Conservation (phyloP, 2,113 vertebrate genomes). For the Propithecus coquereli region DNA sequence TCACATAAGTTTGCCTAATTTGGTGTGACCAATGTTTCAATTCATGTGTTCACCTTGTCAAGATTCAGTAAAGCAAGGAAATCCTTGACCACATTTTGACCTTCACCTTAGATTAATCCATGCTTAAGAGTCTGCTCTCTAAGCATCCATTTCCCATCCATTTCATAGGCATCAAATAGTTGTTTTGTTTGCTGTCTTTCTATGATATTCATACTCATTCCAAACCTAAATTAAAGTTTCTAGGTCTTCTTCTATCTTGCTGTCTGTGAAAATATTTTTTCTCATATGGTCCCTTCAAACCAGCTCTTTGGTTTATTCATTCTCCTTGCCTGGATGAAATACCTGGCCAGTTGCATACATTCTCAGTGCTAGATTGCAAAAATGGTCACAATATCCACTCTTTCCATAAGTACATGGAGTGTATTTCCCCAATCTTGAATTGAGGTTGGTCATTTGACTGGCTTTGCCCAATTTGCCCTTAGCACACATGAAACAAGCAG, state of each 20-base stretch:
- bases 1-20: neutral
- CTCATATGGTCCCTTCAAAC: neutral
- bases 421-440: neutral
- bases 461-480: neutral
- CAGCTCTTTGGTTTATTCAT: neutral
- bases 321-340: neutral
- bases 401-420: neutral
- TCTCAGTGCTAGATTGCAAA: neutral
- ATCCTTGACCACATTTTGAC: neutral
- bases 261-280: neutral
- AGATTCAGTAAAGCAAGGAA: neutral
- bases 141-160: neutral
- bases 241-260: neutral
- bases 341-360: neutral
- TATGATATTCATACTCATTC: neutral
- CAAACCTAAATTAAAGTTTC: neutral
- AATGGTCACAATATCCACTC: neutral
- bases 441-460: neutral
- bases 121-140: neutral
- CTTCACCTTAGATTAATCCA: neutral
- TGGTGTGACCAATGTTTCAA: neutral
- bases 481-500: neutral
- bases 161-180: neutral
- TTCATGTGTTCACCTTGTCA: neutral
- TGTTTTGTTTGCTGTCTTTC: neutral